phyloP scores from a whole-genome alignment of 92 coral and sea anemone species.

The Bergia puertoricense region DNA sequence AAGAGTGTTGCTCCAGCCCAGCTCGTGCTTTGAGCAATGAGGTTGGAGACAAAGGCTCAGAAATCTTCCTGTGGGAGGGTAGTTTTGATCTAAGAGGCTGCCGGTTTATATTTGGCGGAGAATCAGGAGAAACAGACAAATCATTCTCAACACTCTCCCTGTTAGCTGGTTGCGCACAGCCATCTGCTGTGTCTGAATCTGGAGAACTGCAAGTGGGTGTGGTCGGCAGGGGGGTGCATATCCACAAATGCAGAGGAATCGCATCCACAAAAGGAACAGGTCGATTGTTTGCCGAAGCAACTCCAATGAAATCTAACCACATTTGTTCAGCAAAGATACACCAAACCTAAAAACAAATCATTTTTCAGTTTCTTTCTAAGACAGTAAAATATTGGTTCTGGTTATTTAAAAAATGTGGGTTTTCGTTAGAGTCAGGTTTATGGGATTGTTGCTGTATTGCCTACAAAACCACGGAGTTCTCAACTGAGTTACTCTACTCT shows the following conservation, averaged over 20 bases:
- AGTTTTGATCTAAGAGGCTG: not conserved
- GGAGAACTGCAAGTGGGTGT: constrained; percentile 10
- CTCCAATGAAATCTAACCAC: constrained; percentile 93
- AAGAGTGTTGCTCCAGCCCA: constrained; percentile 33
- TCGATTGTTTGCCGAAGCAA: constrained; percentile 74
- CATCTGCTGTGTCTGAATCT: not conserved
- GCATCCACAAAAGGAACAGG: constrained; percentile 94
- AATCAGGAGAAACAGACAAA: not conserved
- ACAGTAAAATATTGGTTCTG: not conserved
- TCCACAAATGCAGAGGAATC: constrained; percentile 85
- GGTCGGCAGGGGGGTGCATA: constrained; percentile 81
- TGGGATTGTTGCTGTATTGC: too few species aligned
- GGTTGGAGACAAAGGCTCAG: constrained; percentile 44
- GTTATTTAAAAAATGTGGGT: too few species aligned
- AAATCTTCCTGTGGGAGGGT: constrained; percentile 36
- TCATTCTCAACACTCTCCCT: not conserved
- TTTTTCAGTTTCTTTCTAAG: not conserved
- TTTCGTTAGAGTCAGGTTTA: too few species aligned
- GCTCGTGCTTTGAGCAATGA: constrained; percentile 43
- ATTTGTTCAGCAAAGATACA: constrained; percentile 81
- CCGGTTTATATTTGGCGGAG: not conserved
- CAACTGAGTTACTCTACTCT: too few species aligned
- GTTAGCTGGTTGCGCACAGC: not conserved
- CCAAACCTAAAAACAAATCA: constrained; percentile 74
- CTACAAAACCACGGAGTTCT: too few species aligned